Conservation (phyloP, 2,888 invertebrate genomes). For the Ypsolopha scabrella region DNA sequence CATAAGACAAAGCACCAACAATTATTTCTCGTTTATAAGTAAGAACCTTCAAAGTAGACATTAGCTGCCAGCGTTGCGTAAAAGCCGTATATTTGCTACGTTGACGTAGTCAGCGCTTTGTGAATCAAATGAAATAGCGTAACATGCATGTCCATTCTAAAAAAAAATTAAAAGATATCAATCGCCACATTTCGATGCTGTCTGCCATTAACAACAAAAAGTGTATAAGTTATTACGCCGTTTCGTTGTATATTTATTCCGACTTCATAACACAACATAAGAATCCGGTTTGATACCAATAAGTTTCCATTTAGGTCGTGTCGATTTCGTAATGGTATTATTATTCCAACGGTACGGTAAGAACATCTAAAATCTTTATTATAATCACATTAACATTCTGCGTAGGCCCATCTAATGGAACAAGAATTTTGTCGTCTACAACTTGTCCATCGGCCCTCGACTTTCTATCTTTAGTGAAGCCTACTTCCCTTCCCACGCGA, state of each 20-base stretch:
- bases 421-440: not conserved
- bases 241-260: not conserved
- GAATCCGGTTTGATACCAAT: conserved; percentile 1
- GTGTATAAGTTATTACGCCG: too few relatives aligned
- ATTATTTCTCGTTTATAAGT: too few relatives aligned
- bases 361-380: not conserved
- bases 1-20: too few relatives aligned
- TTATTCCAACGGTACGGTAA: not conserved
- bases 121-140: too few relatives aligned
- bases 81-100: too few relatives aligned
- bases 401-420: not conserved
- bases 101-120: too few relatives aligned
- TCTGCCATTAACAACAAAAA: too few relatives aligned
- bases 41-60: too few relatives aligned
- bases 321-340: not conserved
- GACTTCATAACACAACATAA: not conserved
- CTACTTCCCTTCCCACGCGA: conserved; percentile 1
- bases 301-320: not conserved
- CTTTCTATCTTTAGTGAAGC: not conserved
- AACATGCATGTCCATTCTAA: too few relatives aligned
- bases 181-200: too few relatives aligned
- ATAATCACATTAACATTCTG: not conserved
- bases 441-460: not conserved
- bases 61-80: too few relatives aligned
- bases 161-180: too few relatives aligned